Base-by-base conservation (phyloP, 1,140 invertebrate species). In the Linepithema humile region DNA sequence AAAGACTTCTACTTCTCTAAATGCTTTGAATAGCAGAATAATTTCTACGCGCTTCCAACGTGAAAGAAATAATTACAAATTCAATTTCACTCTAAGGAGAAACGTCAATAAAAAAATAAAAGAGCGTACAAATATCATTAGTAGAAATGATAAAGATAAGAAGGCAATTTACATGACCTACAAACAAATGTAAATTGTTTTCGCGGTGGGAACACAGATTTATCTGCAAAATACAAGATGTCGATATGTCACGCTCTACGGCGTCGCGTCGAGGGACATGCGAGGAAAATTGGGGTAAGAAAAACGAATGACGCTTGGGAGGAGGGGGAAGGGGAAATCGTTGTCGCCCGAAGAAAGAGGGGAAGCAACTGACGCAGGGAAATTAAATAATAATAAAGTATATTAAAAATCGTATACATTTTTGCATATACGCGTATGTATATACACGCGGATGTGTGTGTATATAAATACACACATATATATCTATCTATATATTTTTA, bases 341-440 rank as follows among this genome's bases (percentile, higher is more conserved):
- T 53, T 15, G 32, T 35, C 12, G 29, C 17, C 3, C 20, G 32
- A 10, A 65, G 20, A 35, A 32, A 17, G 69, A 53, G 7, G n/a
- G 40, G 40, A 83, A 85, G 17, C 32, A 82, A 82, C 53, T 69
- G 87, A 91, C 82, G 77, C 43, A 86, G 32, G 40, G 26, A 85
- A 89, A 85, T 90, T 93, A 93, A 93, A 93, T 94, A 94, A 93
- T 93, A 93, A 93, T 93, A 93, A 93, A 94, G 88, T 94, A 91
- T 94, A 94, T 94, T 94, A 94, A 94, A 93, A 94, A 92, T 94
- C 93, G 93, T 94, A 94, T 93, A 94, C 93, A 94, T 93, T 93
- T n/a, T 93, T 93, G 92, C 90, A 94, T 93, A 93, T 93, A 90
- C 90, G 90, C 89, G 88, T 80, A 50, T 74, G 59, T 83, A 85